Evolutionary conservation across 2,888 invertebrate species (phyloP).

Genomic region (Lepidochrysops patricia): DNA sequence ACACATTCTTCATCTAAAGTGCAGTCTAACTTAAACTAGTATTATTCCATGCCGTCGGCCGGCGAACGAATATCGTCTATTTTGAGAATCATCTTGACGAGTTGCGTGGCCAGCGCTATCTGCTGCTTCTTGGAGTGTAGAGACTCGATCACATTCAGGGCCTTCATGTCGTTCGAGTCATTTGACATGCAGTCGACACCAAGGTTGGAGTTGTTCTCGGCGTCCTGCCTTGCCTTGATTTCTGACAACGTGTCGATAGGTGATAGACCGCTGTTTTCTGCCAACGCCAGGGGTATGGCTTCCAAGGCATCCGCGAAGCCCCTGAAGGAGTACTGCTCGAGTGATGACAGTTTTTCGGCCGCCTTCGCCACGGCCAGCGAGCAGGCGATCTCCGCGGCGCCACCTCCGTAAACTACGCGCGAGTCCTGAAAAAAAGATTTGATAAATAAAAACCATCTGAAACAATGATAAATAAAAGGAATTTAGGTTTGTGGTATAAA

Average conservation of each 20-base stretch:
- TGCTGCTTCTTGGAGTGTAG: constrained; percentile 98
- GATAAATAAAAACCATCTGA: too few species aligned
- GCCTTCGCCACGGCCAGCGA: constrained; percentile 91
- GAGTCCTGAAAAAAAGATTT: constrained; percentile 66
- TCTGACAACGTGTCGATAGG: constrained; percentile 95
- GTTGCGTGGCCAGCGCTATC: constrained; percentile 95
- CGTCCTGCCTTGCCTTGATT: constrained; percentile 90
- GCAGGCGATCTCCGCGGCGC: constrained; percentile 96
- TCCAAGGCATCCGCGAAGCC: constrained; percentile 97
- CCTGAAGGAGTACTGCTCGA: constrained; percentile 98
- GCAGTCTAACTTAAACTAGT: background rate
- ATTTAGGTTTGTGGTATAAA: too few species aligned
- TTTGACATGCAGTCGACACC: constrained; percentile 95
- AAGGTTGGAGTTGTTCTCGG: constrained; percentile 87
- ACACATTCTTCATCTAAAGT: background rate
- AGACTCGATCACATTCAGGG: constrained; percentile 96
- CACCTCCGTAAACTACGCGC: constrained; percentile 96
- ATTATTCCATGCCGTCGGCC: constrained; percentile 57
- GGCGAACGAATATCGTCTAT: constrained; percentile 94
- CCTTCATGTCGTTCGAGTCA: constrained; percentile 88
- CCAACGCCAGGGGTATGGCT: constrained; percentile 93
- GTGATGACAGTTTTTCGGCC: constrained; percentile 89
- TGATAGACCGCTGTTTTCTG: constrained; percentile 96
- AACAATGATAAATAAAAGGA: too few species aligned
- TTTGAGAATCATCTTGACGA: constrained; percentile 99